Evolutionary conservation across 1,140 invertebrate genomes (phyloP), one percentile per base, ranked within the genome.

Genomic region (Orussus abietinus): DNA sequence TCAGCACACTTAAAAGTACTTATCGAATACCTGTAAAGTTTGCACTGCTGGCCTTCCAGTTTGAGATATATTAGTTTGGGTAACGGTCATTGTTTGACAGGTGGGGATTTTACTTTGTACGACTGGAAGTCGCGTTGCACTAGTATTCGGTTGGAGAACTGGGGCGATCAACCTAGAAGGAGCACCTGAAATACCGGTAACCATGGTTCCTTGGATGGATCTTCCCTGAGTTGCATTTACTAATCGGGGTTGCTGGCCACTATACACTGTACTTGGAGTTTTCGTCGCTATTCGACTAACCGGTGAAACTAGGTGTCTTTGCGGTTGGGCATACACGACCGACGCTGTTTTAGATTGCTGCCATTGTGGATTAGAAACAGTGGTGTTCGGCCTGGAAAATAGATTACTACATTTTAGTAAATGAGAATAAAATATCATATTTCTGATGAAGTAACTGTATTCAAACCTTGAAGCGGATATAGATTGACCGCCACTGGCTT

Each of bases 111-210:
- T 64, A 10, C 41, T 49, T 32, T 62, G 61, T 9, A 64, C 47
- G 2, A 65, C 49, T 3, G 66, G 65, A 13, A 71, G 47, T 30
- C 71, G 55, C 4, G 64, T 47, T 33, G 65, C 55, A 42, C 48
- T 59, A 35, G 55, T 69, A 17, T 56, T 69, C 1, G 59, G 51
- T 45, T 71, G 71, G 4, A 74, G 45, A 11, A 70, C 62, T 9
- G 71, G 71, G 9, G 69, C 48, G 33, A 72, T 62, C 10, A 74
- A 49, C 44, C 69, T 57, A 26, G 68, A 62, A 5, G 68, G 56
- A 22, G 59, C 53, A 28, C 59, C 57, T 9, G 61, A 47, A 17
- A 66, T 55, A n/a, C 66, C 68, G 26, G 68, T 61, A 4, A 69
- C 60, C 33, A 71, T 64, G 5, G 66, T 60, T 10, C 66, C 59